phyloP scores from a whole-genome alignment of 2,113 vertebrate species.

The Cairina moschata region DNA sequence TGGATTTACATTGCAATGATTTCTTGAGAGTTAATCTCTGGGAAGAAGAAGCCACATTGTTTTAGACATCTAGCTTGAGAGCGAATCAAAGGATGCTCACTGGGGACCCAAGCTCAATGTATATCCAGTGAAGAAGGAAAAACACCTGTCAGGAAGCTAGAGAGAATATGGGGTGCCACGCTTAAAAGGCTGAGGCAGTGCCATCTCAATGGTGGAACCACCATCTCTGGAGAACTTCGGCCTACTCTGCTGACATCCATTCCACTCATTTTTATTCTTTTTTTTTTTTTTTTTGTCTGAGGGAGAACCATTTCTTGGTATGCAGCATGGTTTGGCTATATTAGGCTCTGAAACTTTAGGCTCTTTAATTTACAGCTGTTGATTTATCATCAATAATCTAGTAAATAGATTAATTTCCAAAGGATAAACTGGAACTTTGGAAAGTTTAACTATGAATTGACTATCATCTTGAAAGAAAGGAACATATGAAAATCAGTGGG shows the following conservation, averaged over 20 bases:
- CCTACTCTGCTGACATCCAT: no score
- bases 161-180: neutral
- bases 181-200: neutral
- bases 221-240: neutral
- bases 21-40: neutral
- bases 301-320: neutral
- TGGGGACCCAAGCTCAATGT: neutral
- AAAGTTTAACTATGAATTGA: neutral
- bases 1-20: neutral
- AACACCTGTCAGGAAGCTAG: neutral
- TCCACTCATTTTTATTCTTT: neutral
- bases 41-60: neutral
- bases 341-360: neutral
- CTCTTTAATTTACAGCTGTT: neutral
- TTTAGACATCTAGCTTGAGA: neutral
- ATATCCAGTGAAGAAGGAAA: neutral
- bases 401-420: neutral
- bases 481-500: neutral
- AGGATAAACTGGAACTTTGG: neutral
- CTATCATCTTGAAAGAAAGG: neutral
- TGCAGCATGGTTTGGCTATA: neutral
- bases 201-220: neutral
- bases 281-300: neutral
- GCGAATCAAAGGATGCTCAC: neutral
- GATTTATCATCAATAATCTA: neutral